Percentiles rank a stretch among this genome's conserved stretches.
These are phyloP conservation scores for Dendroctonus valens DNA, from an alignment of 1,140 invertebrate species.

Conservation along the genomic window DNA sequence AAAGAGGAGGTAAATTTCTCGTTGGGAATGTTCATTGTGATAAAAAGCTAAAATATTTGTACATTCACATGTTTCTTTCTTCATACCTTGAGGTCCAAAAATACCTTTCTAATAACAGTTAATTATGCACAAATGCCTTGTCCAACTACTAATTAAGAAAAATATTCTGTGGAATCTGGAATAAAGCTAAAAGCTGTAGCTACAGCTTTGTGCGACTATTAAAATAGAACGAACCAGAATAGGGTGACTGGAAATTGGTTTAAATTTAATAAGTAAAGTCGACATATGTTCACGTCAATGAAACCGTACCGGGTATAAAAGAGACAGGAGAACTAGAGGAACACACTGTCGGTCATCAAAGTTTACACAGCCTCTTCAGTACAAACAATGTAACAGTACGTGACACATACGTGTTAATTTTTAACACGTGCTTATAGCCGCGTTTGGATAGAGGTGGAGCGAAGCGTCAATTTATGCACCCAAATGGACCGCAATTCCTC, in stretches of 20 bases:
- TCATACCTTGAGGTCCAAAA: too few relatives aligned
- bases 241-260: background rate
- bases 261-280: constrained; percentile 14
- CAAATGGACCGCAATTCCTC: constrained; percentile 8
- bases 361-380: constrained; percentile 40
- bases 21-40: too few relatives aligned
- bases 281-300: constrained; percentile 21
- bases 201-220: too few relatives aligned
- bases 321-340: constrained; percentile 17
- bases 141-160: too few relatives aligned
- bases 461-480: constrained; percentile 15
- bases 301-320: constrained; percentile 14
- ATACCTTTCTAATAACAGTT: too few relatives aligned
- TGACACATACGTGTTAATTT: constrained; percentile 47
- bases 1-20: too few relatives aligned
- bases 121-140: too few relatives aligned
- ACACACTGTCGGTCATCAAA: constrained; percentile 34
- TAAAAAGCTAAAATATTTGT: too few relatives aligned
- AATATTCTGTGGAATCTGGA: too few relatives aligned
- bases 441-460: constrained; percentile 34
- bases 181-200: background rate
- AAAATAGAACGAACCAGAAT: too few relatives aligned
- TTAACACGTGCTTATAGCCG: constrained; percentile 40
- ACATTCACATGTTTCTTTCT: too few relatives aligned
- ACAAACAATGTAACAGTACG: constrained; percentile 41